phyloP scores from a whole-genome alignment of 2,113 vertebrate genomes.

The Corythornis cristatus region DNA sequence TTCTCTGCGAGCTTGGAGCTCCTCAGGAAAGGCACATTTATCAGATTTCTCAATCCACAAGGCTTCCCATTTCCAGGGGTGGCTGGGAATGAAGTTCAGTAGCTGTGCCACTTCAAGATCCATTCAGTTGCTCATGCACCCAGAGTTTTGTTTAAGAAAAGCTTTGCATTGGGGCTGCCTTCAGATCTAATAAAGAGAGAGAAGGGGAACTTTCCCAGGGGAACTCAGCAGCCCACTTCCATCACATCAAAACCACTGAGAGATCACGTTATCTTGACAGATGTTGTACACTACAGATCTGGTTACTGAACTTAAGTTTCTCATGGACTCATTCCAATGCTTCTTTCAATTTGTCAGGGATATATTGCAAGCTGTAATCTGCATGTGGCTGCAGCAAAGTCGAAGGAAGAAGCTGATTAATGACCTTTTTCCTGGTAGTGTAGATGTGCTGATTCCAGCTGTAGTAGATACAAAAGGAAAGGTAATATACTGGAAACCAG shows the following conservation, averaged over 20 bases:
- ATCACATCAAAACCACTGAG: slow-evolving; percentile 19
- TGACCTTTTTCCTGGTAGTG: neutral
- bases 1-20: neutral
- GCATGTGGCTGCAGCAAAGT: slow-evolving; percentile 21
- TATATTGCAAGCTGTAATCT: slow-evolving; percentile 17
- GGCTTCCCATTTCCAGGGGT: neutral
- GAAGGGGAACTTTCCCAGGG: neutral
- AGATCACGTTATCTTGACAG: slow-evolving; percentile 11
- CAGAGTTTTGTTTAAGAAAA: neutral
- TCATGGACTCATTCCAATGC: slow-evolving; percentile 41
- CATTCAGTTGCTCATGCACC: neutral
- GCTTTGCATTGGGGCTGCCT: neutral
- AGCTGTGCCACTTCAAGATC: neutral
- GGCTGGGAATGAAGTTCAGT: neutral
- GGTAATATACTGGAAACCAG: neutral
- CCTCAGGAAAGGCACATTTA: neutral
- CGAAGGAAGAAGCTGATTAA: slow-evolving; percentile 41
- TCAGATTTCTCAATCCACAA: neutral
- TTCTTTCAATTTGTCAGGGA: slow-evolving; percentile 20
- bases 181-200: neutral
- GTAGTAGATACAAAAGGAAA: neutral
- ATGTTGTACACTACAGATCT: slow-evolving; percentile 36
- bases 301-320: slow-evolving; percentile 42
- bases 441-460: neutral
- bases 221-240: neutral